Conservation (phyloP, 2,888 invertebrate species). For the Diaperis boleti region DNA sequence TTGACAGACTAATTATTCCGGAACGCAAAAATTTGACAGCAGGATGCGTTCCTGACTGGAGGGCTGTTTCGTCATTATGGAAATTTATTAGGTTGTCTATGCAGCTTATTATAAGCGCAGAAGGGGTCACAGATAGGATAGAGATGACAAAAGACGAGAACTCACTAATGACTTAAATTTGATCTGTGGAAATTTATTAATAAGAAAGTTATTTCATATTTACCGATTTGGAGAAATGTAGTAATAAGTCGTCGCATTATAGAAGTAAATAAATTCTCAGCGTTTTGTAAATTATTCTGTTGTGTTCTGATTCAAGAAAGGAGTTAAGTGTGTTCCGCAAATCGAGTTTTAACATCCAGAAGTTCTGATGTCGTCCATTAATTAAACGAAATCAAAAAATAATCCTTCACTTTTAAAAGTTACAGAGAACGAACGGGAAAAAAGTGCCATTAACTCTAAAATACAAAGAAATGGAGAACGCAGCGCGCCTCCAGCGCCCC, state of each 20-base stretch:
- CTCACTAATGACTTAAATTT: too few species aligned
- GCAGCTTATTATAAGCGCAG: constrained; percentile 14
- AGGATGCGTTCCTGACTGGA: constrained; percentile 41
- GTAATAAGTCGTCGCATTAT: too few species aligned
- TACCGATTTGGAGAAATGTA: too few species aligned
- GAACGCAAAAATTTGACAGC: constrained; percentile 53
- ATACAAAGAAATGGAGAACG: constrained; percentile 41
- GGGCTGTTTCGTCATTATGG: constrained; percentile 43
- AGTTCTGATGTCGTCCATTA: constrained; percentile 36
- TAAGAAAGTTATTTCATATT: too few species aligned
- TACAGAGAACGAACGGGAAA: constrained; percentile 28
- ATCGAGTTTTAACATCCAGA: constrained; percentile 18
- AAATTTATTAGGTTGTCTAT: constrained; percentile 44
- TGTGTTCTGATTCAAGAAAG: too few species aligned
- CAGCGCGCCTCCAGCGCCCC: constrained; percentile 25
- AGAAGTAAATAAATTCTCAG: too few species aligned
- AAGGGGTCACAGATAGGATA: too few species aligned
- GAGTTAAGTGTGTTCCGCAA: neutral
- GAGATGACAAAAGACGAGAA: too few species aligned
- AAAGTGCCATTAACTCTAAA: constrained; percentile 42
- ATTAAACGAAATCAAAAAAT: constrained; percentile 44
- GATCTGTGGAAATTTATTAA: too few species aligned
- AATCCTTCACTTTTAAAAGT: constrained; percentile 39
- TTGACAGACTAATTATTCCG: constrained; percentile 55
- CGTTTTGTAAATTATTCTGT: too few species aligned